Conservation (phyloP, 2,888 invertebrate species). For the Epistrophe grossulariae region DNA sequence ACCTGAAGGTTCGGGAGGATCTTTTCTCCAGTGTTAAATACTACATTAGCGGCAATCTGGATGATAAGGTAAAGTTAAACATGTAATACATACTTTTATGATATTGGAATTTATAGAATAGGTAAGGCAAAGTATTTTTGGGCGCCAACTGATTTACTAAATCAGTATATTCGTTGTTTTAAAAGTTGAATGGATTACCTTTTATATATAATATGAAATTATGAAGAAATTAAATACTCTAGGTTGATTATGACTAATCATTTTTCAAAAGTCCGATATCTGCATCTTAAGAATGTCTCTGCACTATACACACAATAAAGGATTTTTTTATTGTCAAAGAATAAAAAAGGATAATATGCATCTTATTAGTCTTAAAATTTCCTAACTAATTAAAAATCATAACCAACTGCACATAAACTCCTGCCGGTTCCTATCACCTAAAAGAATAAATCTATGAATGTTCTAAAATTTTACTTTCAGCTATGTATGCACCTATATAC, state of each 20-base stretch:
- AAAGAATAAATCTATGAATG: too few species aligned
- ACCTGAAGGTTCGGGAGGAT: slow-evolving; percentile 82
- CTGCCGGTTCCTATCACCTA: background rate
- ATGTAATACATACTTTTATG: background rate
- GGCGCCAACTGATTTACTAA: background rate
- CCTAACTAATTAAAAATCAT: background rate
- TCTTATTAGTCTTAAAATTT: too few species aligned
- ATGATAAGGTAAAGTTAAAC: slow-evolving; percentile 86
- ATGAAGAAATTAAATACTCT: background rate
- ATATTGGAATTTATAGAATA: background rate
- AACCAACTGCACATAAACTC: background rate
- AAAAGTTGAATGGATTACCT: background rate
- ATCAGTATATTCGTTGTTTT: background rate
- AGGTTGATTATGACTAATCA: background rate
- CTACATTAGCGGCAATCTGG: slow-evolving; percentile 91
- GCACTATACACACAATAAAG: too few species aligned
- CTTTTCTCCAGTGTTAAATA: slow-evolving; percentile 93
- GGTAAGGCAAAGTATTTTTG: background rate
- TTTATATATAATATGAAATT: background rate
- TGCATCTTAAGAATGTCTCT: too few species aligned
- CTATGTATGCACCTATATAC: too few species aligned
- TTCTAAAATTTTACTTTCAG: too few species aligned
- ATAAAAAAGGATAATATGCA: too few species aligned
- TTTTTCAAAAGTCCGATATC: background rate
- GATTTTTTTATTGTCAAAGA: too few species aligned